These are phyloP conservation scores for Sorex fumeus DNA, from an alignment of 2,113 vertebrate species.

Conservation along the genomic window DNA sequence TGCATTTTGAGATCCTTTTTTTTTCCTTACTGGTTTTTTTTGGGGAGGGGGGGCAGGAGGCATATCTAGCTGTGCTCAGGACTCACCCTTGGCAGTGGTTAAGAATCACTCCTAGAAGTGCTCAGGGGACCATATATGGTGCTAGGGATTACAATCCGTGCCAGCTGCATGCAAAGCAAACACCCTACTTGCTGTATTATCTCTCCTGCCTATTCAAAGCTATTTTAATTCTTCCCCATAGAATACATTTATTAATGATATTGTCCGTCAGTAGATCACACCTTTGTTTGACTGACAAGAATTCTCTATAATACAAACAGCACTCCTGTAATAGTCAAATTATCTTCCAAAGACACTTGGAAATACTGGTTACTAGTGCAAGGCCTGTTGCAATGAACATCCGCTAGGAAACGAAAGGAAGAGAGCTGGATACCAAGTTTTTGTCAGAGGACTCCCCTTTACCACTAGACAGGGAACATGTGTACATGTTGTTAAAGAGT, in stretches of 20 bases:
- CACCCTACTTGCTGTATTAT: no score
- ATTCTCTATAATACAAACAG: slow-evolving; percentile 42
- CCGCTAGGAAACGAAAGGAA: slow-evolving; percentile 44
- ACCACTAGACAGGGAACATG: not conserved
- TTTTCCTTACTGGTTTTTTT: no score
- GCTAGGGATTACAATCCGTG: no score
- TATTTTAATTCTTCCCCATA: slow-evolving; percentile 31
- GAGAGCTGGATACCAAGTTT: not conserved
- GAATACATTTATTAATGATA: slow-evolving; percentile 55
- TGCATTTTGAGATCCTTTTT: not conserved
- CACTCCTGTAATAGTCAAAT: slow-evolving; percentile 58
- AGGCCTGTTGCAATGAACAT: slow-evolving; percentile 53
- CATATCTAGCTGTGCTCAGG: no score
- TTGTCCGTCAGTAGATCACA: slow-evolving; percentile 39
- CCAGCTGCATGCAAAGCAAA: no score
- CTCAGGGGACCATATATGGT: no score
- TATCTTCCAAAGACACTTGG: slow-evolving; percentile 52
- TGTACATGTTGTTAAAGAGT: not conserved
- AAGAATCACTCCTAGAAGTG: no score
- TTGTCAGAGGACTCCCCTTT: not conserved
- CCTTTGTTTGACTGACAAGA: slow-evolving; percentile 58
- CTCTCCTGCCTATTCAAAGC: not conserved
- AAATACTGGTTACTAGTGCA: slow-evolving; percentile 60
- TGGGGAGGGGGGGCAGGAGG: no score
- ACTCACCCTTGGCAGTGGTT: no score